These are phyloP conservation scores for Galaxias olidus DNA, from an alignment of 2,797 vertebrate species.

Conservation along the genomic window DNA sequence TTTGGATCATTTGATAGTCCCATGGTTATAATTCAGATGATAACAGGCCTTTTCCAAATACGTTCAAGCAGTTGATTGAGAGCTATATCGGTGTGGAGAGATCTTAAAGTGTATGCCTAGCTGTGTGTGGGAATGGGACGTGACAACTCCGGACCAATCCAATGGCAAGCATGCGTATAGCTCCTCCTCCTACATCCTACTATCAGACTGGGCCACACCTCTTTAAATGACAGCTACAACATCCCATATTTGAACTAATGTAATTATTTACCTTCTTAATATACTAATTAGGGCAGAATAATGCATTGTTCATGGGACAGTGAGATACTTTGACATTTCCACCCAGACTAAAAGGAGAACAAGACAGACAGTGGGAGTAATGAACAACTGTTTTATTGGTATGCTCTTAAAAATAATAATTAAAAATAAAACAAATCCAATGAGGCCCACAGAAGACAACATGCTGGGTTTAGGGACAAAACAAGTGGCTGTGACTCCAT, in stretches of 20 bases:
- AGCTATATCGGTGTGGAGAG: not conserved
- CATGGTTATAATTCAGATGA: slow-evolving; percentile 58
- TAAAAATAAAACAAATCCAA: slow-evolving; percentile 66
- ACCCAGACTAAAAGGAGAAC: not conserved
- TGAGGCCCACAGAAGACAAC: slow-evolving; percentile 60
- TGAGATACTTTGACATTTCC: no score
- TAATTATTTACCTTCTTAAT: no score
- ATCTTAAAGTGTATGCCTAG: no score
- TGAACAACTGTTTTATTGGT: slow-evolving; percentile 61
- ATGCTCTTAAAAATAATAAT: slow-evolving; percentile 64
- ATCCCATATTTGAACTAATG: not conserved
- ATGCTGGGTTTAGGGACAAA: slow-evolving; percentile 53
- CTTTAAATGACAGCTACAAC: not conserved
- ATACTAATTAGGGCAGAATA: no score
- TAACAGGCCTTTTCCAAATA: not conserved
- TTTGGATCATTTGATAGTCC: slow-evolving; percentile 71
- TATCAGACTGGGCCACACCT: not conserved
- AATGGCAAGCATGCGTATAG: not conserved
- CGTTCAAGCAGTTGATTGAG: not conserved
- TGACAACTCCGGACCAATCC: slow-evolving; percentile 32
- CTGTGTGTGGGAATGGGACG: no score
- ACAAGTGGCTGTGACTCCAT: slow-evolving; percentile 49
- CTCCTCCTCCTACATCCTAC: slow-evolving; percentile 7
- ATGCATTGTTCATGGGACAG: no score
- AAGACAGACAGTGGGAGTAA: slow-evolving; percentile 15